Conservation (phyloP, 1,140 invertebrate species). For the Globodera rostochiensis region DNA sequence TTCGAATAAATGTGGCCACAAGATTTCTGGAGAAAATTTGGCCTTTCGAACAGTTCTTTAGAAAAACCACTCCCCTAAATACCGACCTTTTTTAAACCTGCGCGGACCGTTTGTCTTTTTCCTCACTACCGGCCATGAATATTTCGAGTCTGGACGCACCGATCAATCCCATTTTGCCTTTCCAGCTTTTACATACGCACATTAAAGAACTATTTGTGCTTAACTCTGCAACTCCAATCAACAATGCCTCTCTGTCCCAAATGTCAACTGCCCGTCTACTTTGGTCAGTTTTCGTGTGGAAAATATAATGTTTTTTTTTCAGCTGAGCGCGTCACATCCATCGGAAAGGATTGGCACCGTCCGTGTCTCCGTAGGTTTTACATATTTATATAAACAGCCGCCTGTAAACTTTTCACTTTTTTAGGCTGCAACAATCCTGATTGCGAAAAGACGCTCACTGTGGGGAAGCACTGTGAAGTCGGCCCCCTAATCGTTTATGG, state of each 20-base stretch:
- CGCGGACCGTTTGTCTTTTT: too few relatives aligned
- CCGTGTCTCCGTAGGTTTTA: slow-evolving; percentile 74
- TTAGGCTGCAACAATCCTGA: slow-evolving; percentile 74
- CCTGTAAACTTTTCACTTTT: not conserved
- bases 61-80: too few relatives aligned
- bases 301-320: slow-evolving; percentile 64
- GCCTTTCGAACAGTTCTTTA: too few relatives aligned
- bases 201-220: too few relatives aligned
- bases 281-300: slow-evolving; percentile 30
- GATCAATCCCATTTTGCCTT: not conserved
- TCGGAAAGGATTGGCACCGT: slow-evolving; percentile 90
- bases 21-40: too few relatives aligned
- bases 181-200: too few relatives aligned
- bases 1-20: too few relatives aligned
- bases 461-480: slow-evolving; percentile 83
- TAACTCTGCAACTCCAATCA: not conserved
- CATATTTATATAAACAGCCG: too few relatives aligned
- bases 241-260: slow-evolving; percentile 48
- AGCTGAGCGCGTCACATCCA: slow-evolving; percentile 86
- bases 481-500: slow-evolving; percentile 10
- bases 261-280: slow-evolving; percentile 50
- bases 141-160: too few relatives aligned
- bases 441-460: slow-evolving; percentile 84
- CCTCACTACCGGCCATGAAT: too few relatives aligned
- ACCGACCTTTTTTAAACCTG: too few relatives aligned